Evolutionary conservation across 2,113 vertebrate species (phyloP), one percentile per base, ranked within the genome.

Genomic region (Strix uralensis): DNA sequence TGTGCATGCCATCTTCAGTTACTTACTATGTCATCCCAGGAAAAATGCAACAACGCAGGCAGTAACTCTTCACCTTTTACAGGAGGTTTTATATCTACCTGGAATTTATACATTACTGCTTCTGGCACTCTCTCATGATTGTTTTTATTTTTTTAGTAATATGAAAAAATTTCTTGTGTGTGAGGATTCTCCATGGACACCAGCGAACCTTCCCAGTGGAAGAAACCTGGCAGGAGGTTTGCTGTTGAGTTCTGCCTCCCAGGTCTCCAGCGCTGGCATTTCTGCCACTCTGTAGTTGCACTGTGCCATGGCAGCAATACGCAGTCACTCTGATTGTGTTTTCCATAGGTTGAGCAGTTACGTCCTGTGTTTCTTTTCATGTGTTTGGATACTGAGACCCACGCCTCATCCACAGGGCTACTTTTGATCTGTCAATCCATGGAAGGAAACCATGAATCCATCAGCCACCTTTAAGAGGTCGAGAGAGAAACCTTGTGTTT

Each of bases 301-400:
- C 54, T 15, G 40, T 25, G 16, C 46, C 18, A 9, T 1, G 7
- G 66, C 30, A 73, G 30, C 16, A 42, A 6, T 9, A 8, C 0
- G 5, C 47, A 46, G 29, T 46, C 42, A 12, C 36, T 62, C 32
- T 15, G 22, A 2, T 1, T 55, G 32, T 46, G 15, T 32, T 86
- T 73, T 57, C 71, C 22, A 17, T 11, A 67, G 34, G 13, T 1
- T 10, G 25, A 32, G 58, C 5, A 8, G 42, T 44, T 70, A 70
- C 22, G 71, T 72, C 22, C 30, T 16, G 12, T 30, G 17, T 32
- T 34, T 55, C 61, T 57, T 66, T 49, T 18, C 5, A 25, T 29
- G 5, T 49, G 27, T 65, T 42, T 61, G 44, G 29, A 27, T 75
- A 65, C 4, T 6, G 63, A 81, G 34, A 32, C 30, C 46, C 32